These are phyloP conservation scores for Eupithecia tripunctaria DNA, from an alignment of 2,888 invertebrate species.

Conservation along the genomic window DNA sequence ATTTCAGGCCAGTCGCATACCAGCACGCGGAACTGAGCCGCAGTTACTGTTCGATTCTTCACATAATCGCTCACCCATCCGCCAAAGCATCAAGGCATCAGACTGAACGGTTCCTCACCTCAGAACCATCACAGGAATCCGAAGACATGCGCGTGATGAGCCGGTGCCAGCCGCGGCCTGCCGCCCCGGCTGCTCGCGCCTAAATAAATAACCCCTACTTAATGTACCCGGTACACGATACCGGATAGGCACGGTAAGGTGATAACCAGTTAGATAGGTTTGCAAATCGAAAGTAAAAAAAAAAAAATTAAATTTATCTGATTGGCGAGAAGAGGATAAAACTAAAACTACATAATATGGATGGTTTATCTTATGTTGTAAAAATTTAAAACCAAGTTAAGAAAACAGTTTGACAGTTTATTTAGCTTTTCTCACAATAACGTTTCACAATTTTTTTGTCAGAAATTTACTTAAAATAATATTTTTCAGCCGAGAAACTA, in stretches of 20 bases:
- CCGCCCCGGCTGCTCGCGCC: slow-evolving; percentile 62
- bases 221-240: slow-evolving; percentile 73
- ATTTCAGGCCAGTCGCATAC: too few relatives aligned
- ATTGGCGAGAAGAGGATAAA: background rate
- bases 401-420: too few relatives aligned
- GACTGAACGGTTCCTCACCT: slow-evolving; percentile 29
- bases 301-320: too few relatives aligned
- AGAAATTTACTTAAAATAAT: too few relatives aligned
- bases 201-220: slow-evolving; percentile 82
- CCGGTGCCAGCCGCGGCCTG: slow-evolving; percentile 58
- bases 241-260: slow-evolving; percentile 29
- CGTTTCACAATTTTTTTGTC: too few relatives aligned
- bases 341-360: too few relatives aligned
- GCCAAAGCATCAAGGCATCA: slow-evolving; percentile 30
- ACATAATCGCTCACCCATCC: slow-evolving; percentile 4
- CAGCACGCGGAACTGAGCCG: too few relatives aligned
- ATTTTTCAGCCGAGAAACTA: too few relatives aligned
- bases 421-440: too few relatives aligned
- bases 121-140: slow-evolving; percentile 43
- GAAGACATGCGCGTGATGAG: slow-evolving; percentile 56
- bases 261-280: background rate
- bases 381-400: too few relatives aligned
- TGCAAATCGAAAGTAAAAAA: background rate
- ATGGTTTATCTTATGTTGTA: too few relatives aligned
- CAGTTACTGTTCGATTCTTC: background rate